These are phyloP conservation scores for Entelurus aequoreus DNA, from an alignment of 2,113 vertebrate genomes.

Conservation along the genomic window DNA sequence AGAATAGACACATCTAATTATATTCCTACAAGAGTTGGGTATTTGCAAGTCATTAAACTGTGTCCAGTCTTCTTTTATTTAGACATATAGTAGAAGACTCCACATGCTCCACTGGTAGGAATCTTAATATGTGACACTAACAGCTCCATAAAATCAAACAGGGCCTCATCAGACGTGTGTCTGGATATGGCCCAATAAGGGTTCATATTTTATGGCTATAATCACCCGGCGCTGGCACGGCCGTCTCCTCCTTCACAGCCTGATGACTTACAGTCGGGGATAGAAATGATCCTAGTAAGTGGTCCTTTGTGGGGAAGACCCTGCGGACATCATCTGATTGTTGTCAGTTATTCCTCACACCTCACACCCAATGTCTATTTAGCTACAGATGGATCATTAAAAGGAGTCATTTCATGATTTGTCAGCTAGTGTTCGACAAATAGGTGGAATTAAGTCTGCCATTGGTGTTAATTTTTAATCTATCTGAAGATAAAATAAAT, in stretches of 20 bases:
- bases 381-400: slow-evolving; percentile 4
- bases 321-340: slow-evolving; percentile 48
- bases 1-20: too few species aligned
- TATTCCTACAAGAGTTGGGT: neutral
- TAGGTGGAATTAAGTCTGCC: too few species aligned
- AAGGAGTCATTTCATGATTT: slow-evolving; percentile 3
- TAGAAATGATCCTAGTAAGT: slow-evolving; percentile 65
- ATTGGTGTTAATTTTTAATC: too few species aligned
- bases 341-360: slow-evolving; percentile 21
- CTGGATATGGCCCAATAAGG: slow-evolving; percentile 52
- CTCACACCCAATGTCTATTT: too few species aligned
- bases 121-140: slow-evolving; percentile 56
- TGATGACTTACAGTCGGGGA: slow-evolving; percentile 56
- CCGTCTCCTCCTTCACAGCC: slow-evolving; percentile 42
- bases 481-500: too few species aligned
- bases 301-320: slow-evolving; percentile 43
- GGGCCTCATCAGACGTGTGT: slow-evolving; percentile 58
- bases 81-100: neutral
- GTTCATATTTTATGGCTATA: slow-evolving; percentile 66
- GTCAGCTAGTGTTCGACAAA: too few species aligned
- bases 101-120: slow-evolving; percentile 31
- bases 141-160: slow-evolving; percentile 60
- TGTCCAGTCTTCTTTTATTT: neutral
- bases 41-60: neutral
- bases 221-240: slow-evolving; percentile 44